A percentile compares a stretch with the other conserved stretches of the same genome.
Conservation (phyloP, 2,797 vertebrate species). For the Pseudotriccus pelzelni region DNA sequence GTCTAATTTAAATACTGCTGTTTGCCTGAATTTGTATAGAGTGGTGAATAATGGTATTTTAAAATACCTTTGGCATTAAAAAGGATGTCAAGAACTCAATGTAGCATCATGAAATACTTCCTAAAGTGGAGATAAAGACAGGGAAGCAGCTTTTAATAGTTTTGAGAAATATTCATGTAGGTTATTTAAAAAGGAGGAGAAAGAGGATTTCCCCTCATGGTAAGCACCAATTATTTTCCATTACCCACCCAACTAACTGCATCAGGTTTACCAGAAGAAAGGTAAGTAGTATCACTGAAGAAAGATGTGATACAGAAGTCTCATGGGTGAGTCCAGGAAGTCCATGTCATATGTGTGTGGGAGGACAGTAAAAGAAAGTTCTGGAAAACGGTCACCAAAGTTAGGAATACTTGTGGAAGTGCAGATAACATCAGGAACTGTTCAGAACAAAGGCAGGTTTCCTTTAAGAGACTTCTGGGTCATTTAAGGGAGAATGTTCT, state of each 20-base stretch:
- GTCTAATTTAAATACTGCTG: background rate
- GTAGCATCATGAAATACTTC: background rate
- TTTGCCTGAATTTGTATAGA: background rate
- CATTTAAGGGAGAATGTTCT: background rate
- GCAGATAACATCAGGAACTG: background rate
- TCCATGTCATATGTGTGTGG: background rate
- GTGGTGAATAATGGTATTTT: background rate
- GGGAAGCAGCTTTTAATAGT: background rate
- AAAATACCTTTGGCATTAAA: background rate
- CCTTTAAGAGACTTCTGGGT: background rate
- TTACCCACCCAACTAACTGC: background rate
- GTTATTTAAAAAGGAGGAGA: background rate
- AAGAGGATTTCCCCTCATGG: background rate
- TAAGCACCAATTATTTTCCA: background rate
- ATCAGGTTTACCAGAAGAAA: background rate
- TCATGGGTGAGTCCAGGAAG: background rate
- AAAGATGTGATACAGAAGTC: background rate
- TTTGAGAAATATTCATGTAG: background rate
- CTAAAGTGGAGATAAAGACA: background rate
- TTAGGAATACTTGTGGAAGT: background rate
- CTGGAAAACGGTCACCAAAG: background rate
- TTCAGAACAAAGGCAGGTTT: background rate
- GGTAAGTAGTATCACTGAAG: background rate
- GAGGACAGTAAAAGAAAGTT: background rate
- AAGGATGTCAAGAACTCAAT: background rate